Evolutionary conservation across 1,140 invertebrate genomes (phyloP), one percentile per base, ranked within the genome.

Genomic region (Drosophila erecta): DNA sequence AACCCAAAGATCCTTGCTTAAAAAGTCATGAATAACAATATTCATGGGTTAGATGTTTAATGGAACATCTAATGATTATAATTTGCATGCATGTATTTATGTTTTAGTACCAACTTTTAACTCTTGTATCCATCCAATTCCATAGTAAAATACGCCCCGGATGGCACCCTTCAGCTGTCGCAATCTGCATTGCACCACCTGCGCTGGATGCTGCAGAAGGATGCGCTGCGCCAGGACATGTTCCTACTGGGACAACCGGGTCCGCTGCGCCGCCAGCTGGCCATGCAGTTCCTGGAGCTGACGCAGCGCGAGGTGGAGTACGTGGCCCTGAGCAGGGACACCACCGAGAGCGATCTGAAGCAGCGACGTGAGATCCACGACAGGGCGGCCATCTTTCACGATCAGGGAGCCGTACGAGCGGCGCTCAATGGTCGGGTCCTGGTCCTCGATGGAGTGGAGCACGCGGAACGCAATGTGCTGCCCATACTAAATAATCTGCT

Each of bases 401-500:
- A 99, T 93, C 98, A 99, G 96, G 96, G 96, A 93, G 98, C 98
- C 27, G 98, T 99, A 0, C 93, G 96, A 81, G 98, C 98, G 15
- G 98, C 98, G 0, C 94, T 95, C 11, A 94, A 98, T 92, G 98
- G 98, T 1, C 94, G 98, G 60, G 94, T 99, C 27, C 93, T 99
- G 11, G 94, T 99, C n/a, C 93, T 99, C 22, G 98, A 99, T 93
- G 98, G 98, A 6, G 97, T 99, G 57, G 98, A 99, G 93, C 99
- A 99, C 92, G 98, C 98, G 0, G 98, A 99, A 92, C 93, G 98
- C 57, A 99, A 99, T 94, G 98, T 99, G 30, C 93, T 99, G 44
- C 98, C 98, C 43, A 96, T 99, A 40, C 92, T 99, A n/a, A 99
- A 99, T 93, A 99, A 99, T 93, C 94, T 99, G 27, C 93, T 99